phyloP scores from a whole-genome alignment of 2,113 vertebrate species.

The Lepisosteus osseus region DNA sequence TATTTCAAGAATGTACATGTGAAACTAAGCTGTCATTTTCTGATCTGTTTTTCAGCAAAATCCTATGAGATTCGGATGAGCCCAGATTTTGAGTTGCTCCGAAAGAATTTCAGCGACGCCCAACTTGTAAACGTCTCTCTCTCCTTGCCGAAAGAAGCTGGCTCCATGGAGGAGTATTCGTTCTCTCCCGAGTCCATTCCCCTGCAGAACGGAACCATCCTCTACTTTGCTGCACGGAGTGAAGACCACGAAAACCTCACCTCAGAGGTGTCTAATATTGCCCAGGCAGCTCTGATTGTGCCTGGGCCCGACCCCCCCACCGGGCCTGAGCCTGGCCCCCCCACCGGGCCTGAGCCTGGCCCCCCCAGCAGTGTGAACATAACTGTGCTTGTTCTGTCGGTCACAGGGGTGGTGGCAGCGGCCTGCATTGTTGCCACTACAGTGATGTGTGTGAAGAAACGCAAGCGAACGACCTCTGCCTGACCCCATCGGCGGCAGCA shows the following conservation, averaged over 20 bases:
- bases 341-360: neutral
- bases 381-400: conserved; percentile 32
- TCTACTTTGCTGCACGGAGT: conserved; percentile 55
- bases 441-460: conserved; percentile 20
- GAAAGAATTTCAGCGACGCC: conserved; percentile 41
- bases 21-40: neutral
- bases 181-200: conserved; percentile 41
- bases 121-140: conserved; percentile 40
- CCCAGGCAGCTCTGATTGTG: conserved; percentile 32
- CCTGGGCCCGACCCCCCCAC: conserved; percentile 4
- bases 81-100: conserved; percentile 39
- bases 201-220: conserved; percentile 28
- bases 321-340: neutral
- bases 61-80: conserved; percentile 58
- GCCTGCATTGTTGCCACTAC: conserved; percentile 35
- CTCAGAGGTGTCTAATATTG: conserved; percentile 59
- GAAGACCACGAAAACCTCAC: conserved; percentile 28
- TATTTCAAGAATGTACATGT: neutral
- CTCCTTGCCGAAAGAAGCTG: conserved; percentile 41
- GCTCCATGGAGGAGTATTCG: conserved; percentile 47
- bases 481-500: too few relatives aligned
- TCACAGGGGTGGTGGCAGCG: conserved; percentile 22
- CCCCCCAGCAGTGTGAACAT: conserved; percentile 24
- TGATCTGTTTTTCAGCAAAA: conserved; percentile 45
- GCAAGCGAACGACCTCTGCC: too few relatives aligned